Conservation (phyloP, 2,113 vertebrate genomes). For the Chamaetylas fuelleborni region DNA sequence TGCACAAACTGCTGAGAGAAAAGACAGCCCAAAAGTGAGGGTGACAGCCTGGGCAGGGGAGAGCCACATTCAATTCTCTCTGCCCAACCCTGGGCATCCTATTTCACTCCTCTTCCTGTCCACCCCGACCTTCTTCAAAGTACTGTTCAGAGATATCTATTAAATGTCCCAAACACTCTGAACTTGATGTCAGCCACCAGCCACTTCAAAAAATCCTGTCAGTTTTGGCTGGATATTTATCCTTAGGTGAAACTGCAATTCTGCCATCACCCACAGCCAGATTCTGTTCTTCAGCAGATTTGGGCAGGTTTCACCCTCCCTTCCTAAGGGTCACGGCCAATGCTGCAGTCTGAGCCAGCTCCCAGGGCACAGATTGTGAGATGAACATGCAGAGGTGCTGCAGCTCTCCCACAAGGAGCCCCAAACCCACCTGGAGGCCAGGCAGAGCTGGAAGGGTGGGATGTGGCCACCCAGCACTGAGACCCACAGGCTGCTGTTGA, state of each 20-base stretch:
- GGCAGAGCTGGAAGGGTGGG: not conserved
- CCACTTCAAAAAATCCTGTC: not conserved
- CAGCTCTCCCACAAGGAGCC: not conserved
- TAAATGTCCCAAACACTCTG: not conserved
- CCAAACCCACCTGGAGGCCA: not conserved
- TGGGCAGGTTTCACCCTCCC: not conserved
- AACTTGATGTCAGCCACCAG: not conserved
- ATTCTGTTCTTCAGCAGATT: not conserved
- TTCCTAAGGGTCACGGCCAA: not conserved
- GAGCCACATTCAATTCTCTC: not conserved
- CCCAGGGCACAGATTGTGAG: too few relatives aligned
- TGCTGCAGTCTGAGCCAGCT: not conserved
- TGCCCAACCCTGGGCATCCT: not conserved
- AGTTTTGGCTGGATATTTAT: not conserved
- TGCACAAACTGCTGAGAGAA: not conserved
- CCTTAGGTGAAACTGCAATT: not conserved
- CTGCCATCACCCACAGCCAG: not conserved
- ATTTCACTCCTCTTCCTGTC: not conserved
- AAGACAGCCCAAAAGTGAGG: not conserved
- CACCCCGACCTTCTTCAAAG: not conserved
- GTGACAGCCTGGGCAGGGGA: not conserved
- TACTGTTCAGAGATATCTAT: not conserved
- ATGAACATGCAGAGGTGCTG: not conserved
- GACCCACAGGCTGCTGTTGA: not conserved
- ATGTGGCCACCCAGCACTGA: not conserved